A percentile compares a stretch with the other conserved stretches of the same genome.
These are phyloP conservation scores for Austrolebias charrua DNA, from an alignment of 2,797 vertebrate species.

Conservation along the genomic window DNA sequence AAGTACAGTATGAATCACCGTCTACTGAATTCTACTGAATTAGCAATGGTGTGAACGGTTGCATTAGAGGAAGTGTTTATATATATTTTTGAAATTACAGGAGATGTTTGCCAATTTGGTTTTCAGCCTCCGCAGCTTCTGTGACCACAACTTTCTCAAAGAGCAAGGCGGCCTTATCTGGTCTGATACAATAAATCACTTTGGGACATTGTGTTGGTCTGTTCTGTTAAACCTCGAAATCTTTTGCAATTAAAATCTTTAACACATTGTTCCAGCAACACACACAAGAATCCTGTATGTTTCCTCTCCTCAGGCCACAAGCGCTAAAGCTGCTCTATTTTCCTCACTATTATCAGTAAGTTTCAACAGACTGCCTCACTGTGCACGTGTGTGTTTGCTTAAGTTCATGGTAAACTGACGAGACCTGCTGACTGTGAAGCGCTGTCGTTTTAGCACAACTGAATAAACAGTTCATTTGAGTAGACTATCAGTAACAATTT, in stretches of 20 bases:
- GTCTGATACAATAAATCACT: background rate
- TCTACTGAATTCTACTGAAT: background rate
- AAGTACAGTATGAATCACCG: background rate
- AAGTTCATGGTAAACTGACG: background rate
- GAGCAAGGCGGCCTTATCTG: constrained; percentile 11
- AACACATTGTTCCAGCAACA: background rate
- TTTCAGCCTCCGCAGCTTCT: constrained; percentile 31
- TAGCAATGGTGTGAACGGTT: background rate
- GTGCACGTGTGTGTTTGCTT: background rate
- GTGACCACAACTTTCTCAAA: background rate
- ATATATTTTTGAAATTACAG: constrained; percentile 4
- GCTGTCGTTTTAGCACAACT: background rate
- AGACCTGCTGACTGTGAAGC: background rate
- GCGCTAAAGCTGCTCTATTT: background rate
- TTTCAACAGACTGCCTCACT: constrained; percentile 10
- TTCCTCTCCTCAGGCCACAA: background rate
- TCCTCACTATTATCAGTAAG: constrained; percentile 5
- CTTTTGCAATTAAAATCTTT: background rate
- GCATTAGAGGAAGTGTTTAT: background rate
- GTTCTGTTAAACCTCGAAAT: background rate
- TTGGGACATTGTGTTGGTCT: background rate
- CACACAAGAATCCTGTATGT: background rate
- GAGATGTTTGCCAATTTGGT: background rate
- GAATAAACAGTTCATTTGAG: background rate
- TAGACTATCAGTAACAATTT: background rate